These are phyloP conservation scores for Zonotrichia leucophrys DNA, from an alignment of 2,113 vertebrate species.

Conservation along the genomic window DNA sequence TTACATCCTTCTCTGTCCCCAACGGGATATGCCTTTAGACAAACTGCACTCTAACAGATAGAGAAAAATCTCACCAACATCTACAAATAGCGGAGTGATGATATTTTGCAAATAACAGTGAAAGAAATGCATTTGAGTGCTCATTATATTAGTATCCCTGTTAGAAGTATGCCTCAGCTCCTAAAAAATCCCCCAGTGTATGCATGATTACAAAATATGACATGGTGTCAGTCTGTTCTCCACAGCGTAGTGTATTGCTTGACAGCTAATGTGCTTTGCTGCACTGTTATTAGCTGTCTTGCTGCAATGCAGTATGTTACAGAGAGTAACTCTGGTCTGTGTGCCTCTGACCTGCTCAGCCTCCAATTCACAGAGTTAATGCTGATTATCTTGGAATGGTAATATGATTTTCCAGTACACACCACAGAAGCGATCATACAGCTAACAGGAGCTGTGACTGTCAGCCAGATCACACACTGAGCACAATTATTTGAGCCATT, in stretches of 20 bases:
- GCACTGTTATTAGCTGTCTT: not conserved
- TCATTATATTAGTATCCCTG: not conserved
- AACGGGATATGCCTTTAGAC: not conserved
- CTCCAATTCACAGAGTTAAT: not conserved
- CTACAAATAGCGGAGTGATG: not conserved
- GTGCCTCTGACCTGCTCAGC: not conserved
- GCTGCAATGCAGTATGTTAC: conserved; percentile 35
- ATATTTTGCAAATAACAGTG: not conserved
- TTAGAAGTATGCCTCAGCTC: not conserved
- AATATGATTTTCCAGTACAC: not conserved
- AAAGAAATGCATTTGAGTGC: not conserved
- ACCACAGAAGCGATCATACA: not conserved
- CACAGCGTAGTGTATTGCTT: not conserved
- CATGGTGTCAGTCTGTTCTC: not conserved
- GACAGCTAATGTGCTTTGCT: not conserved
- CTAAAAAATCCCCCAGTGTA: not conserved
- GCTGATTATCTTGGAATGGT: conserved; percentile 2
- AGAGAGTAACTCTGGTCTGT: not conserved
- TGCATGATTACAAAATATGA: not conserved
- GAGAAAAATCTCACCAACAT: not conserved
- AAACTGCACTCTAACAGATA: not conserved
- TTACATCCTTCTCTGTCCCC: not conserved
- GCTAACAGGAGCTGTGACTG: conserved; percentile 23
- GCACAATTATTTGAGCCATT: conserved; percentile 47
- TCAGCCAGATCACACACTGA: not conserved